Conservation (phyloP, 2,888 invertebrate genomes). For the Tinea trinotella region DNA sequence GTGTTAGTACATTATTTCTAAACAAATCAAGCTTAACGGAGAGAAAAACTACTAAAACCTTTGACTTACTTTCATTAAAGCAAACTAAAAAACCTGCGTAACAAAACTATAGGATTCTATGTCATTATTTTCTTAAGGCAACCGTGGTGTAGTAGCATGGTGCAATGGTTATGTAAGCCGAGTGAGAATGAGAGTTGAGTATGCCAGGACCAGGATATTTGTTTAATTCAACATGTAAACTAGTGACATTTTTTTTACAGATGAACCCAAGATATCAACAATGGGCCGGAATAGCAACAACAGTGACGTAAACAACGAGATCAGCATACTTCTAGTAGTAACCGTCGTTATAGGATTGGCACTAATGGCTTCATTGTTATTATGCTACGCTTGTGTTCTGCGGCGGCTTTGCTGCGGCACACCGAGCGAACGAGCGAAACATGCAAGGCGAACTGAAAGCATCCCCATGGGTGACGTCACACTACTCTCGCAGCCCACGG, state of each 20-base stretch:
- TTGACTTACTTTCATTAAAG: background rate
- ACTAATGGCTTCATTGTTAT: constrained; percentile 74
- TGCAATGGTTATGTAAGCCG: too few relatives aligned
- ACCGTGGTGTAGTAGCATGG: too few relatives aligned
- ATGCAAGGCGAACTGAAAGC: constrained; percentile 57
- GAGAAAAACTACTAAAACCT: too few relatives aligned
- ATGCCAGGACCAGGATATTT: too few relatives aligned
- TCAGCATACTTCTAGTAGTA: constrained; percentile 71
- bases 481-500: constrained; percentile 74
- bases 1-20: too few relatives aligned
- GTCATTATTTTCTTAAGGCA: background rate
- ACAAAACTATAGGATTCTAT: background rate
- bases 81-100: background rate
- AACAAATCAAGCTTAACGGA: too few relatives aligned
- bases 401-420: constrained; percentile 74
- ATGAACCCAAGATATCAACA: constrained; percentile 28
- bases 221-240: too few relatives aligned
- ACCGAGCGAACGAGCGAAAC: constrained; percentile 58
- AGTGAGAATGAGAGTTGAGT: too few relatives aligned
- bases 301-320: constrained; percentile 67
- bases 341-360: constrained; percentile 73
- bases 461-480: constrained; percentile 75
- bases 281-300: constrained; percentile 52
- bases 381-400: constrained; percentile 78
- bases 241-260: constrained; percentile 28